phyloP scores from a whole-genome alignment of 2,888 invertebrate species.

The Antitype chi region DNA sequence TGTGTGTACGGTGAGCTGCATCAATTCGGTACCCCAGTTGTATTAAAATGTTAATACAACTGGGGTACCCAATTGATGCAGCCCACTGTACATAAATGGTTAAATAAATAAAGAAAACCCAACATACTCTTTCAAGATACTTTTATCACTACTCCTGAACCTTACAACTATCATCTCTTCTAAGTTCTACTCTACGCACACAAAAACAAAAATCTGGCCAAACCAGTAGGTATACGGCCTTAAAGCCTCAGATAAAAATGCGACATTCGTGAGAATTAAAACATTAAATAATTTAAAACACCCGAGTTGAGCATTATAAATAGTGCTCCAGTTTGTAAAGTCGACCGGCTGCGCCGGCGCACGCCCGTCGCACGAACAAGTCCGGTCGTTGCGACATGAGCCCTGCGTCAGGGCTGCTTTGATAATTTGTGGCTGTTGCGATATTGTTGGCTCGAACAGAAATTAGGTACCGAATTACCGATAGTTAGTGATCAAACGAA shows the following conservation, averaged over 20 bases:
- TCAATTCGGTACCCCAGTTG: no score
- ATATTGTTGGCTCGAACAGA: constrained; percentile 31
- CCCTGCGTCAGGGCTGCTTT: constrained; percentile 63
- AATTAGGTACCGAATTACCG: constrained; percentile 7
- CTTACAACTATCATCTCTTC: not conserved
- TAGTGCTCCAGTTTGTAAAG: constrained; percentile 65
- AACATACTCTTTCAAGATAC: not conserved
- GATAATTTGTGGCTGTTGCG: constrained; percentile 50
- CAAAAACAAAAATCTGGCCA: not conserved
- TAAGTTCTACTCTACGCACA: not conserved
- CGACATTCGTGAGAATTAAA: constrained; percentile 45
- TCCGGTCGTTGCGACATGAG: constrained; percentile 66
- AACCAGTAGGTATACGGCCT: not conserved
- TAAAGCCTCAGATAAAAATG: constrained; percentile 35
- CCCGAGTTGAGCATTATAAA: constrained; percentile 48
- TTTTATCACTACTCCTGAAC: no score
- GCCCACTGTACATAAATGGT: no score
- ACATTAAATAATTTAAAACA: constrained; percentile 57
- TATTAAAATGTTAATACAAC: no score
- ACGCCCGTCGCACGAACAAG: constrained; percentile 61
- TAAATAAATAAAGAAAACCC: no score
- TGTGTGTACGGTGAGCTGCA: no score
- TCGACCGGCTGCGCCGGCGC: constrained; percentile 60
- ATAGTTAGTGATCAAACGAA: not conserved
- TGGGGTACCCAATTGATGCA: no score